Conservation (phyloP, 2,797 vertebrate genomes). For the Masticophis lateralis region DNA sequence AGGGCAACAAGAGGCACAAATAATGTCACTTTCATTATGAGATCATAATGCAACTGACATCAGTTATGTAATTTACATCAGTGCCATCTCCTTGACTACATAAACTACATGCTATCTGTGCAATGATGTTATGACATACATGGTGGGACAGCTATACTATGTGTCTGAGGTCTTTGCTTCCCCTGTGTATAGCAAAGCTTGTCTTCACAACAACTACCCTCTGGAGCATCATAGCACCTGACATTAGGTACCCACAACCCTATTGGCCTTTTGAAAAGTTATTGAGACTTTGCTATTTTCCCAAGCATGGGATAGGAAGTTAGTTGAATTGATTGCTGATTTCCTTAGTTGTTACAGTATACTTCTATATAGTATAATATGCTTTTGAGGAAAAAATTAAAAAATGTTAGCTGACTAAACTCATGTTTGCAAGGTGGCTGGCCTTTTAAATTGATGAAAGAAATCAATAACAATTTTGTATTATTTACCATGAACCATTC, state of each 20-base stretch:
- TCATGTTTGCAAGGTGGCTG: background rate
- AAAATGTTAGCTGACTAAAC: background rate
- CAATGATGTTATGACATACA: background rate
- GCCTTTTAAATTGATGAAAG: background rate
- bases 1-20: background rate
- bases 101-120: background rate
- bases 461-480: background rate
- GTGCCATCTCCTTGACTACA: background rate
- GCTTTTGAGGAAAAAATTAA: background rate
- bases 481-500: background rate
- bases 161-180: background rate
- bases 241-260: background rate
- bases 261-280: background rate
- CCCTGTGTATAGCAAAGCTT: background rate
- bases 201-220: background rate
- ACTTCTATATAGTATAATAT: background rate
- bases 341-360: background rate
- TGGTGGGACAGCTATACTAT: background rate
- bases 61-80: background rate
- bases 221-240: background rate
- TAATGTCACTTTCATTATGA: background rate
- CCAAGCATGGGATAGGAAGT: background rate
- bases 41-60: background rate
- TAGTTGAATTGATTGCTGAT: background rate
- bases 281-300: background rate